phyloP scores from a whole-genome alignment of 2,113 vertebrate species.

The Paraplagusia blochii region DNA sequence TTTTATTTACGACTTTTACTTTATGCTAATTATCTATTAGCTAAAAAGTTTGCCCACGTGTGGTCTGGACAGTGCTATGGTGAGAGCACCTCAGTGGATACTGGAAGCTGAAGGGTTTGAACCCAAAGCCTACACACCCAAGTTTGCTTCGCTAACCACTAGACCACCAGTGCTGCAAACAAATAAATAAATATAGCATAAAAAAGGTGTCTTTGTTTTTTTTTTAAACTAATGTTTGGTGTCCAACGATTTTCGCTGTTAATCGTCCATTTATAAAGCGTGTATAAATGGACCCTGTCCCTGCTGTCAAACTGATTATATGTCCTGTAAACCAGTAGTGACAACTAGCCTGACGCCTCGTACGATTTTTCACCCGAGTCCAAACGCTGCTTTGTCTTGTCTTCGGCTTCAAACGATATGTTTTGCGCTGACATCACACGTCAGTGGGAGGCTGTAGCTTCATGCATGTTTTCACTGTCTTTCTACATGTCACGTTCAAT shows the following conservation, averaged over 20 bases:
- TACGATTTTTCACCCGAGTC: slow-evolving; percentile 1
- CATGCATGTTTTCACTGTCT: slow-evolving; percentile 3
- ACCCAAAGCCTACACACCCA: too few species aligned
- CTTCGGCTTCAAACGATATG: slow-evolving; percentile 13
- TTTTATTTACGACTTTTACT: too few species aligned
- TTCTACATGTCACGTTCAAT: slow-evolving; percentile 19
- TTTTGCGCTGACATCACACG: slow-evolving; percentile 11
- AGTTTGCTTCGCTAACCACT: too few species aligned
- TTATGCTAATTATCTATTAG: too few species aligned
- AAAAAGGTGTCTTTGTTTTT: too few species aligned
- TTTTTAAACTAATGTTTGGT: too few species aligned
- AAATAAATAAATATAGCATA: too few species aligned
- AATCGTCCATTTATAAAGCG: neutral
- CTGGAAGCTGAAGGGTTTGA: too few species aligned
- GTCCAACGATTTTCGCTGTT: neutral
- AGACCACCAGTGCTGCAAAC: too few species aligned
- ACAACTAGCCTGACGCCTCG: slow-evolving; percentile 1
- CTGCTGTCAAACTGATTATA: slow-evolving; percentile 12
- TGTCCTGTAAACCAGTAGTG: neutral
- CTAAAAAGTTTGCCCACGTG: too few species aligned
- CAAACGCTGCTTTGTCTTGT: neutral
- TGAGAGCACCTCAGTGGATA: too few species aligned
- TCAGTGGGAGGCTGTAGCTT: neutral
- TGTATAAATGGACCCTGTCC: slow-evolving; percentile 7
- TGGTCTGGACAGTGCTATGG: too few species aligned